These are phyloP conservation scores for Merluccius polli DNA, from an alignment of 2,797 vertebrate genomes.

Conservation along the genomic window DNA sequence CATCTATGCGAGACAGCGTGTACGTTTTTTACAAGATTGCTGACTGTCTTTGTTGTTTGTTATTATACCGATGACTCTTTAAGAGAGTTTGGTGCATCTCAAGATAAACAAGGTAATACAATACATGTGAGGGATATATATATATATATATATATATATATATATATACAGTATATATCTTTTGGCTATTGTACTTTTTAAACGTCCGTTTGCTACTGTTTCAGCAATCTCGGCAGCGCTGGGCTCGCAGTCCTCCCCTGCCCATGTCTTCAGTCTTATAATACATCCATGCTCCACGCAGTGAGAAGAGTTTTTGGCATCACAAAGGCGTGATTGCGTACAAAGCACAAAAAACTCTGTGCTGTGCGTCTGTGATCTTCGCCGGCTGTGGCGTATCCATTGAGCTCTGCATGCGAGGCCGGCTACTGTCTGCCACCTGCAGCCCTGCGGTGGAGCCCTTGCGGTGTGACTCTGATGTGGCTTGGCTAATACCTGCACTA, in stretches of 20 bases:
- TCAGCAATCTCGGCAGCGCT: neutral
- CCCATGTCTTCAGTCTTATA: neutral
- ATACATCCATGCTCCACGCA: neutral
- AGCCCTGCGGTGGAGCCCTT: slow-evolving; percentile 38
- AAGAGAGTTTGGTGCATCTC: neutral
- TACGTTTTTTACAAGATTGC: neutral
- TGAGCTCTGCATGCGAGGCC: slow-evolving; percentile 37
- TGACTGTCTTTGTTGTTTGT: neutral
- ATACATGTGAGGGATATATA: too few species aligned
- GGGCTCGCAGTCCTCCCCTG: neutral
- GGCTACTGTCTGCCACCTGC: slow-evolving; percentile 56
- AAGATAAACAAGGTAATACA: neutral
- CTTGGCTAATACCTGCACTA: slow-evolving; percentile 48
- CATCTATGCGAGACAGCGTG: neutral
- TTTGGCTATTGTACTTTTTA: neutral
- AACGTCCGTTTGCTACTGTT: neutral
- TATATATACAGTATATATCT: neutral
- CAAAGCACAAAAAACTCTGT: slow-evolving; percentile 32
- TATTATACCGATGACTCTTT: neutral
- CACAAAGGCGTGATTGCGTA: slow-evolving; percentile 22
- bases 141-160: neutral
- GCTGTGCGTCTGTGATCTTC: slow-evolving; percentile 45
- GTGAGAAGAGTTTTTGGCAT: slow-evolving; percentile 21
- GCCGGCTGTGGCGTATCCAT: slow-evolving; percentile 34
- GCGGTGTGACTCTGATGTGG: slow-evolving; percentile 61